Percentiles rank a stretch among this genome's conserved stretches.
Evolutionary conservation across 2,113 vertebrate species (phyloP).

Genomic region (Podocnemis expansa): DNA sequence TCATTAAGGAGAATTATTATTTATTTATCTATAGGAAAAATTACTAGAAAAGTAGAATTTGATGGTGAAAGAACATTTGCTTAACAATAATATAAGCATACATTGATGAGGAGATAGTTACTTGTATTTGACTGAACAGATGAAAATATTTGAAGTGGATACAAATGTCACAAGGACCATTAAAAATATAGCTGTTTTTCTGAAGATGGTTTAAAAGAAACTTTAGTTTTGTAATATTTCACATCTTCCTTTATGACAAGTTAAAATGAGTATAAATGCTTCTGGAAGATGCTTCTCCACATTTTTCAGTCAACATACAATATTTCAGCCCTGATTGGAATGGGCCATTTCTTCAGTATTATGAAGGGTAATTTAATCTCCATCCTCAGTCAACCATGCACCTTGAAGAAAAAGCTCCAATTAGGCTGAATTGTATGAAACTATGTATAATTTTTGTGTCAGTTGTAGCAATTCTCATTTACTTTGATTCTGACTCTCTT

Average conservation of each 20-base stretch:
- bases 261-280: slow-evolving; percentile 36
- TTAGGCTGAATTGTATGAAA: slow-evolving; percentile 6
- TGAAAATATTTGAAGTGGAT: slow-evolving; percentile 24
- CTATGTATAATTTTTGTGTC: neutral
- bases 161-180: neutral
- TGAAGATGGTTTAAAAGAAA: neutral
- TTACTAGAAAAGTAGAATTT: slow-evolving; percentile 39
- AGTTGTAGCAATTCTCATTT: neutral
- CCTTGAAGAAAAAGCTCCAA: slow-evolving; percentile 13
- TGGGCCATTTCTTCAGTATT: neutral
- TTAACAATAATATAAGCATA: slow-evolving; percentile 29
- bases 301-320: slow-evolving; percentile 47
- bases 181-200: slow-evolving; percentile 4
- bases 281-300: neutral
- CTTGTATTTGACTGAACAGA: neutral
- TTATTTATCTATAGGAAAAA: slow-evolving; percentile 39
- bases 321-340: slow-evolving; percentile 17
- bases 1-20: slow-evolving; percentile 41
- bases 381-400: neutral
- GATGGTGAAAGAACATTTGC: slow-evolving; percentile 34
- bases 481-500: slow-evolving; percentile 1
- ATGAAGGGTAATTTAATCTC: slow-evolving; percentile 26
- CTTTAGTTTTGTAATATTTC: neutral
- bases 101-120: slow-evolving; percentile 13
- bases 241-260: neutral